Percentiles rank a stretch among this genome's conserved stretches.
Conservation (phyloP, 64 coral and sea anemone genomes). For the Cladopsammia gracilis region DNA sequence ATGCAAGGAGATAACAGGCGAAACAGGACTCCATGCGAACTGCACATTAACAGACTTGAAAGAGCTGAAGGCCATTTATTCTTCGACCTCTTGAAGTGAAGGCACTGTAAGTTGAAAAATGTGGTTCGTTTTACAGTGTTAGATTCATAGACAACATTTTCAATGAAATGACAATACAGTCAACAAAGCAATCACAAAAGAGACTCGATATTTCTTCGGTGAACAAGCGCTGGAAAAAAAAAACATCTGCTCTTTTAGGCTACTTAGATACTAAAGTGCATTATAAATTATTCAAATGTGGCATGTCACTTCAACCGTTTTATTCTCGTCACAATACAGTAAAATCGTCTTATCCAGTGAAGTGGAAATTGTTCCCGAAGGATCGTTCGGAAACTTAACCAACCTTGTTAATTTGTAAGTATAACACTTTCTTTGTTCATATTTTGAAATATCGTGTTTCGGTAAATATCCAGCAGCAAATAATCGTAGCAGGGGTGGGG, state of each 20-base stretch:
- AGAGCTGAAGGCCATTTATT: neutral
- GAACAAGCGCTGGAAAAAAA: too few species aligned
- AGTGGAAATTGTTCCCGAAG: neutral
- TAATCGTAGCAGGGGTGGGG: too few species aligned
- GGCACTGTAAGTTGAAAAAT: neutral
- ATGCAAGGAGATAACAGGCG: neutral
- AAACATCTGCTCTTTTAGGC: too few species aligned
- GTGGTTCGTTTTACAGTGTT: too few species aligned
- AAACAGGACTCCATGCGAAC: neutral
- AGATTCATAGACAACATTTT: too few species aligned
- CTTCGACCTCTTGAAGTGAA: neutral
- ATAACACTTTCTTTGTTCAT: neutral
- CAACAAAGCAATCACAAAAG: too few species aligned
- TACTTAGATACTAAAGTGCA: too few species aligned
- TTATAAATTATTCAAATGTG: too few species aligned
- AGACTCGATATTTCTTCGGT: too few species aligned
- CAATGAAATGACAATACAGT: too few species aligned
- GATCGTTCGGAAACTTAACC: constrained; percentile 1
- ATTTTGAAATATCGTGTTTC: neutral
- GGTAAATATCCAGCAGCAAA: too few species aligned
- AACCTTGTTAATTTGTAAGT: constrained; percentile 31
- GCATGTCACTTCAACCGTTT: too few species aligned
- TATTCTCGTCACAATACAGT: neutral
- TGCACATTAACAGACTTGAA: neutral
- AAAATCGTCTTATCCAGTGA: neutral